Evolutionary conservation across 37 sponge, comb jelly and placozoan genomes (phyloP), one percentile per base, ranked within the genome.

Genomic region (Cladorhizidae sp.): DNA sequence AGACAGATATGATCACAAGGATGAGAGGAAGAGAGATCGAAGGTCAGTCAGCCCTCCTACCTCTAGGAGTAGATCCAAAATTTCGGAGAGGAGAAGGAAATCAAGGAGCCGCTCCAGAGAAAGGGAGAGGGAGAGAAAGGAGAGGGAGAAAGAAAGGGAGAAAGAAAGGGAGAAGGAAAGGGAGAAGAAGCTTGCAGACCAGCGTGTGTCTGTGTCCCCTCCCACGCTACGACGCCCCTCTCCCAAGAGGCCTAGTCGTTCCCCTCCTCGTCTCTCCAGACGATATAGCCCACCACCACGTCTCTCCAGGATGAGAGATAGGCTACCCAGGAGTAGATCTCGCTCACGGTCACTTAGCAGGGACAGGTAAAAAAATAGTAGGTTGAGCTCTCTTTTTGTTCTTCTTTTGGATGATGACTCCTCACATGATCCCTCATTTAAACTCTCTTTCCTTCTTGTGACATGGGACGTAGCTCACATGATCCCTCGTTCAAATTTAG

Each of bases 291-390:
- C 33, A 3, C 7, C 35, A 3, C 59, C 20, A 9, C 67, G 67
- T 3, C 20, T 32, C 32, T 15, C 35, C 31, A 65, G 67, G 35
- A 65, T 65, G 17, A 25, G 67, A 31, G 67, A 65, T 12, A 65
- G 67, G 35, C 17, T 65, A 31, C 35, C 67, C 26, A 65, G 67
- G 31, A 65, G 67, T 32, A 65, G 67, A 31, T 65, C 67, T 65
- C 67, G 67, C 33, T 26, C 62, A 61, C 17, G 62, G 5, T 65
- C 67, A 32, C 79, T 65, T 35, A 70, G 76, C 42, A 64, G 75
- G 52, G 83, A 88, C 36, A 88, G 79, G 83, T 77, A 49, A 8
- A n/a, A 29, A 39, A 69, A 37, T 37, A 37, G 70, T n/a, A n/a
- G n/a, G n/a, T n/a, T n/a, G 49, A 45, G 49, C 9, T 45, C 49